These are phyloP conservation scores for Saimiri boliviensis DNA, from an alignment of 2,113 vertebrate species.

Conservation along the genomic window DNA sequence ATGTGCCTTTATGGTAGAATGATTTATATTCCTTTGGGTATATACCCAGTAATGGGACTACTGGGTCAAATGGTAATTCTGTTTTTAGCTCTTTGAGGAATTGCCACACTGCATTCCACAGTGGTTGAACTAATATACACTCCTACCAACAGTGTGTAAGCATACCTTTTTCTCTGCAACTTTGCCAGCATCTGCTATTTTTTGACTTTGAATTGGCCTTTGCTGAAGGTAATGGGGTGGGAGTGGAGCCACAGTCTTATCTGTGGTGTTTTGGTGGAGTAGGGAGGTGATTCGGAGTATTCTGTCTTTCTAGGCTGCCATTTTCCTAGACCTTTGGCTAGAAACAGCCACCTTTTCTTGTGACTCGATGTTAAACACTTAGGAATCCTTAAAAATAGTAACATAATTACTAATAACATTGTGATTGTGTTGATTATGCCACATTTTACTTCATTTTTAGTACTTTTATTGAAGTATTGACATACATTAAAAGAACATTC, in stretches of 20 bases:
- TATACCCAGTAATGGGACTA: no score
- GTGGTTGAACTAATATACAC: no score
- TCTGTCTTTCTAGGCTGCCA: neutral
- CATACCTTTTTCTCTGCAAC: no score
- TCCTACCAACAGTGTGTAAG: no score
- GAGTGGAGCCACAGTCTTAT: neutral
- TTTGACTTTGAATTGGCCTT: neutral
- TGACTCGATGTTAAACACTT: neutral
- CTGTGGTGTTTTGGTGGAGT: neutral
- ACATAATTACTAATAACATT: neutral
- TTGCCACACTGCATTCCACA: no score
- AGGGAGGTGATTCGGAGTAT: neutral
- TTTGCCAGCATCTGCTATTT: no score
- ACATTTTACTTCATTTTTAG: neutral
- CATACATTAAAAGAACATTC: slow-evolving; percentile 2
- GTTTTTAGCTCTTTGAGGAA: no score
- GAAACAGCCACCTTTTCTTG: neutral
- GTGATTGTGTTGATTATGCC: neutral
- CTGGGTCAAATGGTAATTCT: no score
- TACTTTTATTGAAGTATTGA: neutral
- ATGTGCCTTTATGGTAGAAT: no score
- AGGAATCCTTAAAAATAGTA: neutral
- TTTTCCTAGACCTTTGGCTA: neutral
- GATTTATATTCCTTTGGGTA: no score
- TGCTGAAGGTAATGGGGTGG: neutral